These are phyloP conservation scores for Ashinkailepas kermadecensis DNA, from an alignment of 2,888 invertebrate genomes.

Conservation along the genomic window DNA sequence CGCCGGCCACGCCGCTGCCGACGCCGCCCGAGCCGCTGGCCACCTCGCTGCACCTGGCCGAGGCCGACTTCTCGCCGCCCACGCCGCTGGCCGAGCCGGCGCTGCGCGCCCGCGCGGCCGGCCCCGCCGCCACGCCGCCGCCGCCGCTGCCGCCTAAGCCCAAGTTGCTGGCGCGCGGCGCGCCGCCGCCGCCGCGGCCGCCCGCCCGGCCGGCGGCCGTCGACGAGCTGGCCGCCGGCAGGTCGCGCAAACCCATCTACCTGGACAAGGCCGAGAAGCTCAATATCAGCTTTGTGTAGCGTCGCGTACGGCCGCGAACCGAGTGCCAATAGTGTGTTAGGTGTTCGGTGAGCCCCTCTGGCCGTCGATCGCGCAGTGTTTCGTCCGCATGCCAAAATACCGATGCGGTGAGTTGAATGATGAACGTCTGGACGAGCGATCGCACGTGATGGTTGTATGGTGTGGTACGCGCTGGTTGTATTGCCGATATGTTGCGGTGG, in stretches of 20 bases:
- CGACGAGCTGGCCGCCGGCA: slow-evolving; percentile 5
- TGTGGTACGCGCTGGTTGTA: too few species aligned
- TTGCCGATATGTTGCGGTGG: too few species aligned
- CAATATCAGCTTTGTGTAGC: slow-evolving; percentile 19
- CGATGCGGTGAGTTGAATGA: too few species aligned
- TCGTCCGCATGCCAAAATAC: too few species aligned
- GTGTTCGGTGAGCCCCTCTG: too few species aligned
- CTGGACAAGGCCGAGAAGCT: slow-evolving; percentile 16
- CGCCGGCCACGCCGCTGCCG: neutral
- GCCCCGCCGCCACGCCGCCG: neutral
- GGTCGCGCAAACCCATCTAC: slow-evolving; percentile 2
- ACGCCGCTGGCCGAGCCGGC: neutral
- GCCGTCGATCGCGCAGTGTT: too few species aligned
- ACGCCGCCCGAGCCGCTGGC: neutral
- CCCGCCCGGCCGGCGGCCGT: neutral
- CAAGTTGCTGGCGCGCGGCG: neutral
- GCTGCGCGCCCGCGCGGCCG: neutral
- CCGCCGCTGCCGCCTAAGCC: neutral
- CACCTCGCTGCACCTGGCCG: slow-evolving; percentile 14
- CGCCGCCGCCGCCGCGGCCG: slow-evolving; percentile 20
- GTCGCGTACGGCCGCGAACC: neutral
- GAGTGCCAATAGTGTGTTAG: too few species aligned
- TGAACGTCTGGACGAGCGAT: too few species aligned
- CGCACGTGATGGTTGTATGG: too few species aligned
- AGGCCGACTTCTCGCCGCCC: slow-evolving; percentile 13